Conservation (phyloP, 2,797 vertebrate genomes). For the Orientallactaga sibirica region DNA sequence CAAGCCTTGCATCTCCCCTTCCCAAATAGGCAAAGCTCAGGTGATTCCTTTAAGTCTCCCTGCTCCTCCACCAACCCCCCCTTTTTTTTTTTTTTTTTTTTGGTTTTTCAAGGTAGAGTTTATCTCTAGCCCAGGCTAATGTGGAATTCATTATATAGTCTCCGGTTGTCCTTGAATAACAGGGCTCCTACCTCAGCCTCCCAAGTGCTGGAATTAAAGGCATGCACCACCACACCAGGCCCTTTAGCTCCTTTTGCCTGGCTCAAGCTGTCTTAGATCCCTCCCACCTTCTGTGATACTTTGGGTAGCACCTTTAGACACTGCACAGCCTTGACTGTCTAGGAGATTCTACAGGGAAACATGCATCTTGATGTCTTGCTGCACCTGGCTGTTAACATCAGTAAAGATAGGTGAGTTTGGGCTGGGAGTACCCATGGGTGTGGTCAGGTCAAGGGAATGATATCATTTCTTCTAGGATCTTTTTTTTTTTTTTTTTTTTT, state of each 20-base stretch:
- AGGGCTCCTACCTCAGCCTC: too few species aligned
- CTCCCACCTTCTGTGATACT: not conserved
- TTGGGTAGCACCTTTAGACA: not conserved
- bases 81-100: too few species aligned
- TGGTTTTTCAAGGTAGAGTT: too few species aligned
- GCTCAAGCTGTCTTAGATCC: not conserved
- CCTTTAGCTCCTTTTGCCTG: not conserved
- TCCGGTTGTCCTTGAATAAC: too few species aligned
- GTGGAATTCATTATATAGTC: too few species aligned
- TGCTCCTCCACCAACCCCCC: not conserved
- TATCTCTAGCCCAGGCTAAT: not conserved
- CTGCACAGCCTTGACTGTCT: not conserved
- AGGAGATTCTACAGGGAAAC: not conserved
- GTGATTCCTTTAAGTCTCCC: not conserved
- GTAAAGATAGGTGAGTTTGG: not conserved
- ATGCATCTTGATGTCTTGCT: not conserved
- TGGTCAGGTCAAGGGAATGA: not conserved
- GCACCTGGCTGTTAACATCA: not conserved
- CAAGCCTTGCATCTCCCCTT: too few species aligned
- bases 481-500: too few species aligned
- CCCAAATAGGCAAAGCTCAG: not conserved
- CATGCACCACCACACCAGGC: too few species aligned
- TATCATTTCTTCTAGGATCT: constrained; percentile 6
- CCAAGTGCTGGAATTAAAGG: too few species aligned
- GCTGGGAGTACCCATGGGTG: not conserved